These are phyloP conservation scores for Apogon hyalosoma DNA, from an alignment of 2,797 vertebrate species.

Conservation along the genomic window DNA sequence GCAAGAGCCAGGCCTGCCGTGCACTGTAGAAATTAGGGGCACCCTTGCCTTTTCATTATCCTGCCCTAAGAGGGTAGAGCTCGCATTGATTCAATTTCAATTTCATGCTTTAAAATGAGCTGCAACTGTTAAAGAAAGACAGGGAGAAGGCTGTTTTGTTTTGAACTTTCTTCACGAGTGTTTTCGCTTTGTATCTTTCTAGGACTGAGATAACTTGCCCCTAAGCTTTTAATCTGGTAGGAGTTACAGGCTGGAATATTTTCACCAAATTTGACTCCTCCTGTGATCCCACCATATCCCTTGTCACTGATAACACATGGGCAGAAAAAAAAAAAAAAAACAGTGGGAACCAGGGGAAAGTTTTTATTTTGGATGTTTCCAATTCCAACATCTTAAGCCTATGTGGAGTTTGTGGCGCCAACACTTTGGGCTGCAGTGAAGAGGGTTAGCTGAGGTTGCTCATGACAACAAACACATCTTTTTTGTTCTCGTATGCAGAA, in stretches of 20 bases:
- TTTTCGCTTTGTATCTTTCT: constrained; percentile 71
- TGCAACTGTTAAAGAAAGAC: constrained; percentile 69
- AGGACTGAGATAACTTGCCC: constrained; percentile 77
- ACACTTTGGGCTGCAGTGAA: constrained; percentile 35
- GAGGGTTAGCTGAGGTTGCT: constrained; percentile 46
- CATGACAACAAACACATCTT: constrained; percentile 47
- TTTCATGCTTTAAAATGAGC: constrained; percentile 82
- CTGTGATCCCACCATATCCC: constrained; percentile 59
- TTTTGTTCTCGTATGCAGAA: constrained; percentile 27
- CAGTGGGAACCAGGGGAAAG: constrained; percentile 37
- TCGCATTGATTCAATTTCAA: constrained; percentile 81
- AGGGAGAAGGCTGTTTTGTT: constrained; percentile 63
- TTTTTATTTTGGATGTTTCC: constrained; percentile 62
- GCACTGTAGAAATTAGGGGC: constrained; percentile 82
- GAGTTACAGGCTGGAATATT: constrained; percentile 79
- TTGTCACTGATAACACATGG: constrained; percentile 68
- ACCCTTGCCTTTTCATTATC: constrained; percentile 77
- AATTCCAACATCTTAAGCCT: constrained; percentile 49
- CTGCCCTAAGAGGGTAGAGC: constrained; percentile 64
- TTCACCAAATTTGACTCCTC: constrained; percentile 74
- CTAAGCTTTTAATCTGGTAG: constrained; percentile 81
- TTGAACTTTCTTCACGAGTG: constrained; percentile 65
- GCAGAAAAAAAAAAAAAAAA: constrained; percentile 15
- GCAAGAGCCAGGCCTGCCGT: constrained; percentile 82
- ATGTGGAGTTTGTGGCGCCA: constrained; percentile 46